Conservation (phyloP, 2,888 invertebrate species). For the Caprella mutica region DNA sequence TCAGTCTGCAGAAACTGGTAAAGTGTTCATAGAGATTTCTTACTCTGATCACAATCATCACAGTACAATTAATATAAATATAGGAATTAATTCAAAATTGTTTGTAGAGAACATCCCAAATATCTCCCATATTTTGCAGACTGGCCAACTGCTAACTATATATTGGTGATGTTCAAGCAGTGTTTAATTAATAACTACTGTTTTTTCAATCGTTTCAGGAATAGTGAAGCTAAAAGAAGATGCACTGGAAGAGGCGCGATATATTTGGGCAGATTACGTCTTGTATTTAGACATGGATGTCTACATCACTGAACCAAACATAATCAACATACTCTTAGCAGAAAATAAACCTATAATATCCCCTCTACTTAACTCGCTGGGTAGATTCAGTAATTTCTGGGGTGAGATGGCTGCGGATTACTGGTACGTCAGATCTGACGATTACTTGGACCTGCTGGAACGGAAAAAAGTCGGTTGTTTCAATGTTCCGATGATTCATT, state of each 20-base stretch:
- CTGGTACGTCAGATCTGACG: conserved; percentile 69
- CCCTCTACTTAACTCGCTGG: conserved; percentile 75
- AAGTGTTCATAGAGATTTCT: no score
- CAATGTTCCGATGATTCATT: conserved; percentile 81
- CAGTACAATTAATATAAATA: no score
- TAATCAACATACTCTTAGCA: conserved; percentile 53
- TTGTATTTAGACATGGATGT: conserved; percentile 81
- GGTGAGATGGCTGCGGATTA: conserved; percentile 76
- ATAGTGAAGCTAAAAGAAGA: conserved; percentile 66
- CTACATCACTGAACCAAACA: conserved; percentile 56
- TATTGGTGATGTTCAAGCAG: conserved; percentile 35
- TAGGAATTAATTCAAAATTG: no score
- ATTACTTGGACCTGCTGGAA: conserved; percentile 67
- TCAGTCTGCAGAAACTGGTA: no score
- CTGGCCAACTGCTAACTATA: no score
- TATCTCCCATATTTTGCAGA: no score
- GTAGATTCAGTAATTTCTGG: conserved; percentile 92
- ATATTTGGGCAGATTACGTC: conserved; percentile 76
- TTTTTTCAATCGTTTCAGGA: conserved; percentile 63
- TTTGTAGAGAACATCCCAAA: no score
- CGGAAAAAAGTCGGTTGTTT: conserved; percentile 58
- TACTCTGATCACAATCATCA: no score
- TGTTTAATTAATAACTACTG: conserved; percentile 64
- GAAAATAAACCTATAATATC: conserved; percentile 53
- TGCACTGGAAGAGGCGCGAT: conserved; percentile 58